Evolutionary conservation across 2,113 vertebrate species (phyloP), one percentile per base, ranked within the genome.

Genomic region (Ceyx melanurus): DNA sequence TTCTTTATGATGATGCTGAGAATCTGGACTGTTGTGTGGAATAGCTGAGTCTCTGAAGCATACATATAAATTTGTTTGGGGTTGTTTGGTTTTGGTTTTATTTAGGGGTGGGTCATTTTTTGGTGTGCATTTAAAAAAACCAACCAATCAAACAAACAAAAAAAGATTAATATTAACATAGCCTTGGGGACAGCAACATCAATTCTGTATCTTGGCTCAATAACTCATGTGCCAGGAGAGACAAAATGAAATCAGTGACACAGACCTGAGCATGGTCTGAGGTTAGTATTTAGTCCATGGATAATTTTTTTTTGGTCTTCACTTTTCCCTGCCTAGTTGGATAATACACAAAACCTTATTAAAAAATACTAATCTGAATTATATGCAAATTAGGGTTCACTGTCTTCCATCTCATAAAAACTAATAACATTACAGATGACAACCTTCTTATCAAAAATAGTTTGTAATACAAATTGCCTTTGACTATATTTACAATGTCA

Each of bases 401-500:
- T 94, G 89, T 96, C 89, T 92, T 96, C 86, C 92, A 90, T 94
- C 93, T 84, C 87, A 60, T 76, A 76, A 88, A 83, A 46, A 25
- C 87, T 89, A 91, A 95, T 86, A 86, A 78, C 15, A 18, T 54
- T 78, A 50, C 46, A 93, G 91, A 92, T 92, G 87, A 95, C 93
- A 97, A 86, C 79, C 89, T 93, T 65, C 90, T 71, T 91, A 92
- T 84, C 61, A 95, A 89, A 94, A 93, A 75, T 53, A 88, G 79
- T 80, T 92, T 78, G 87, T 92, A 78, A 96, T 86, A 93, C 85
- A 93, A 93, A 94, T 93, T 94, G 85, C 89, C 87, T 96, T 94
- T 94, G 93, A 92, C 92, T 96, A 2, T 92, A 96, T 96, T 97
- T 93, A 95, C 92, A 88, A 75, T 86, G 91, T 92, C 93, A 91